Conservation (phyloP, 2,797 vertebrate genomes). For the Taeniopygia guttata region DNA sequence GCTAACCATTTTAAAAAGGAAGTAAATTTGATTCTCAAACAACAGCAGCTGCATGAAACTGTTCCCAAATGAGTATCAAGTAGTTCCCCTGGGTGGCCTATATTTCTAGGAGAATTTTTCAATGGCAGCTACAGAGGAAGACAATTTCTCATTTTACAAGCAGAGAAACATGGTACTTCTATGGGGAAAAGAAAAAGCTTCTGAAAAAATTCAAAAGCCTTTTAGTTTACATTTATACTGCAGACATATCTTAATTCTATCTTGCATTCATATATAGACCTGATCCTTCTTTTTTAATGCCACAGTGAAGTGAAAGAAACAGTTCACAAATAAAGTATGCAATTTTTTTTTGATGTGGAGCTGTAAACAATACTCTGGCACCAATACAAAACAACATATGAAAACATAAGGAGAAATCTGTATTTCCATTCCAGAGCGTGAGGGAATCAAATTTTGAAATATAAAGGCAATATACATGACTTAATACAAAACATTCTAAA, state of each 20-base stretch:
- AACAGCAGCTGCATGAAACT: background rate
- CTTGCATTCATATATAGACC: background rate
- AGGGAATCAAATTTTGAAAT: background rate
- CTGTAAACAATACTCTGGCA: background rate
- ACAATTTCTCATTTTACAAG: background rate
- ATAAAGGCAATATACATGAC: background rate
- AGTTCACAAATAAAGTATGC: background rate
- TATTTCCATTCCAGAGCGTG: background rate
- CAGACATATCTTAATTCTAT: background rate
- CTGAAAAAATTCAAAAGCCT: background rate
- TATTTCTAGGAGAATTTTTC: background rate
- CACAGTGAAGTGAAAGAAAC: background rate
- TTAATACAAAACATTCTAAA: background rate
- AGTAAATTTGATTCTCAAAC: background rate
- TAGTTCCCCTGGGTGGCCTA: background rate
- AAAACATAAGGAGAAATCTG: background rate
- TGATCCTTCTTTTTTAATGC: background rate
- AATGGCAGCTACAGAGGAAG: background rate
- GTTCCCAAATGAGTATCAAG: background rate
- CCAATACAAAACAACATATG: background rate
- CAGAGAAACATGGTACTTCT: background rate
- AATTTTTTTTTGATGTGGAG: background rate
- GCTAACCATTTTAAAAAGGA: background rate
- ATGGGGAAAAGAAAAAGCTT: background rate
- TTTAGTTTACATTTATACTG: background rate